These are phyloP conservation scores for Echinarachnius parma DNA, from an alignment of 53 echinoderm and acorn worm species.

Conservation along the genomic window DNA sequence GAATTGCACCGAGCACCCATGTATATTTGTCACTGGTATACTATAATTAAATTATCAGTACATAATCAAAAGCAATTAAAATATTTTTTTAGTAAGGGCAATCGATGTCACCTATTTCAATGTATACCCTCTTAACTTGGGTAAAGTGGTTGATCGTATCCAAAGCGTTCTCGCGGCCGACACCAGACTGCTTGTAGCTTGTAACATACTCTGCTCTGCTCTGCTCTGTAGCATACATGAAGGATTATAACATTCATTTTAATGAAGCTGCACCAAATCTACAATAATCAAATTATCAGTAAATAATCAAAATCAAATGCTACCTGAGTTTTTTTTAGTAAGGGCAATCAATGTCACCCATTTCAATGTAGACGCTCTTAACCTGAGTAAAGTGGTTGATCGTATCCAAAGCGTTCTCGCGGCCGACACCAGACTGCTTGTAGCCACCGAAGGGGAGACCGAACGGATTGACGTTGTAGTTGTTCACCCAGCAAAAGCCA, in stretches of 20 bases:
- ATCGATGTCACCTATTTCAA: conserved; percentile 87
- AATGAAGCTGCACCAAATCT: no score
- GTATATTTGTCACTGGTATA: no score
- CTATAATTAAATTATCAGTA: no score
- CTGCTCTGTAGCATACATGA: no score
- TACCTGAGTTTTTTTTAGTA: no score
- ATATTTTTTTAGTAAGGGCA: conserved; percentile 64
- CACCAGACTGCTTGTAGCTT: conserved; percentile 86
- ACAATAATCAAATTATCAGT: no score
- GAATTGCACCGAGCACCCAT: no score
- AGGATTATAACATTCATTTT: no score
- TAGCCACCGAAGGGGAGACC: conserved; percentile 94
- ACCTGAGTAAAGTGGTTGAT: conserved; percentile 80
- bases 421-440: conserved; percentile 86
- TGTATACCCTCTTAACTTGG: conserved; percentile 79
- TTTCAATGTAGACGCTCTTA: conserved; percentile 96
- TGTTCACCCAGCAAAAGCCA: conserved; percentile 84
- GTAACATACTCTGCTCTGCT: no score
- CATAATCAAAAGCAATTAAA: no score
- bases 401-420: conserved; percentile 75
- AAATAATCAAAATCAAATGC: no score
- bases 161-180: conserved; percentile 69
- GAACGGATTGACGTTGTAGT: conserved; percentile 79
- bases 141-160: conserved; percentile 64
- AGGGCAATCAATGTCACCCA: conserved; percentile 88